These are phyloP conservation scores for Drosophila sproati DNA, from an alignment of 1,140 invertebrate species.

Conservation along the genomic window DNA sequence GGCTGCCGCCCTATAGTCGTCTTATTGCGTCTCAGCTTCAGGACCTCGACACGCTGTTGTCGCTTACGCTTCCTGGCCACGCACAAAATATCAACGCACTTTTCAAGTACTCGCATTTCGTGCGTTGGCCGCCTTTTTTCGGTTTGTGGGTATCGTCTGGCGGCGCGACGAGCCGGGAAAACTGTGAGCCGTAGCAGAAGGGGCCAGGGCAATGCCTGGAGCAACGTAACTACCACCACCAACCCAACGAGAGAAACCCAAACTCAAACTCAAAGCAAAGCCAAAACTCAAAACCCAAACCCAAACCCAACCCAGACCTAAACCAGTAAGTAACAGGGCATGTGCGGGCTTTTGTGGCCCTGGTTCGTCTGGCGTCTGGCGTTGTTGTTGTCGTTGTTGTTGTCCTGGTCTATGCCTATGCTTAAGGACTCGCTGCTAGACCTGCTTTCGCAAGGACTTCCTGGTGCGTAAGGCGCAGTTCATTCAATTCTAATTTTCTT, in stretches of 20 bases:
- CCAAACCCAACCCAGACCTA: neutral
- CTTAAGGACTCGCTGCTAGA: conserved; percentile 50
- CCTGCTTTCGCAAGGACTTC: conserved; percentile 59
- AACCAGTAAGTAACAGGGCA: conserved; percentile 8
- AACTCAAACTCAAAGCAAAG: conserved; percentile 23
- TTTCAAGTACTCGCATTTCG: conserved; percentile 76
- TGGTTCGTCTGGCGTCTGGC: conserved; percentile 31
- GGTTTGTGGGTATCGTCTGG: conserved; percentile 79
- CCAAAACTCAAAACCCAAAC: conserved; percentile 8
- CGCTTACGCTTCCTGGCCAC: conserved; percentile 73
- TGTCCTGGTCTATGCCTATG: conserved; percentile 40
- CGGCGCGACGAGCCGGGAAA: conserved; percentile 55
- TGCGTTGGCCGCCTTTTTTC: conserved; percentile 52
- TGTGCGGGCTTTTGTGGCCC: conserved; percentile 48
- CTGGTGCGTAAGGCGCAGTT: conserved; percentile 77
- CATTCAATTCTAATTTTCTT: conserved; percentile 80
- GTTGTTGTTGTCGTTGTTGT: conserved; percentile 14
- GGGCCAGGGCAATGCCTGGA: conserved; percentile 35
- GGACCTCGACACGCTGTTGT: conserved; percentile 31
- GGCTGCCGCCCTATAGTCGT: conserved; percentile 26
- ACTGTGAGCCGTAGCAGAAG: conserved; percentile 1
- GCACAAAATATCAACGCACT: conserved; percentile 82
- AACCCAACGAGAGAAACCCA: neutral
- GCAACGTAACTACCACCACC: conserved; percentile 43
- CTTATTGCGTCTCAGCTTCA: conserved; percentile 61